phyloP scores from a whole-genome alignment of 2,113 vertebrate species.

The Apaloderma vittatum region DNA sequence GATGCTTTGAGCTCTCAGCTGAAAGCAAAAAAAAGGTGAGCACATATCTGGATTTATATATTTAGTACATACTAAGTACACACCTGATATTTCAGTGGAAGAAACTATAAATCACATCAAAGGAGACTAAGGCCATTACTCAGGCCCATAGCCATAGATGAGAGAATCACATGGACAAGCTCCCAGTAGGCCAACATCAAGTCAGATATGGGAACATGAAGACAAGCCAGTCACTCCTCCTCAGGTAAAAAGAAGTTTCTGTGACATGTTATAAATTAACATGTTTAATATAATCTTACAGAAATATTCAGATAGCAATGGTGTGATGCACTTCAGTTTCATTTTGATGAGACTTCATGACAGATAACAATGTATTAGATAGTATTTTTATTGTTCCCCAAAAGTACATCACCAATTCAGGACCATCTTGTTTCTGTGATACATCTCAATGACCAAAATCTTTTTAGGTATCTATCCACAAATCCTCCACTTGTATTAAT shows the following conservation, averaged over 20 bases:
- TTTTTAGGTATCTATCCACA: neutral
- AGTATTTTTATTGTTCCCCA: neutral
- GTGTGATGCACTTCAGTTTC: neutral
- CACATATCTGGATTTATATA: neutral
- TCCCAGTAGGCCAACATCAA: neutral
- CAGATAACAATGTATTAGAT: neutral
- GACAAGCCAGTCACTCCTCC: neutral
- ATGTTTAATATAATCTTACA: neutral
- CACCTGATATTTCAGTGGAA: neutral
- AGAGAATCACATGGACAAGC: neutral
- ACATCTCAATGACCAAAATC: neutral
- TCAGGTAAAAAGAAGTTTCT: neutral
- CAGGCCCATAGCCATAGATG: neutral
- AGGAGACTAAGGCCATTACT: neutral
- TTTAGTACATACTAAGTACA: neutral
- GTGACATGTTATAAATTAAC: neutral
- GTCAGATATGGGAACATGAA: neutral
- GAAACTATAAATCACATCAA: neutral
- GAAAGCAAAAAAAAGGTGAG: neutral
- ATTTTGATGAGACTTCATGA: neutral
- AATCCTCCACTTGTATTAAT: neutral
- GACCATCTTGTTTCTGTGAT: neutral
- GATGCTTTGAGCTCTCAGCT: neutral
- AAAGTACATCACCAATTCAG: neutral
- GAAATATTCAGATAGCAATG: neutral